Percentiles rank a stretch among this genome's conserved stretches.
Conservation (phyloP, 1,140 invertebrate species). For the Dinoponera quadriceps region DNA sequence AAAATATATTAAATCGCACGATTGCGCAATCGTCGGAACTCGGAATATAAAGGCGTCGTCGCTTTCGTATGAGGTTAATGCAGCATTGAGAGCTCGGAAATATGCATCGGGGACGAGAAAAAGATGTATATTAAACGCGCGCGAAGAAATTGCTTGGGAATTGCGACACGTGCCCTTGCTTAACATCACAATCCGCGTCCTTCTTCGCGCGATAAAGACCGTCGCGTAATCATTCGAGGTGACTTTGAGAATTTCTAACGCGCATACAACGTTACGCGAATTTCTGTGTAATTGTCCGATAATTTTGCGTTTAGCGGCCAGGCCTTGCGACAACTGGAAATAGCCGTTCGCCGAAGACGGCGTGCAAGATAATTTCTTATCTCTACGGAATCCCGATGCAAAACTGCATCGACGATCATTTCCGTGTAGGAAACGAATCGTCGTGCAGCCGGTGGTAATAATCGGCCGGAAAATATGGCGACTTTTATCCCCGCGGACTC, state of each 20-base stretch:
- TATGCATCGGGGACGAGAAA: no score
- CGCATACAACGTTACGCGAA: slow-evolving; percentile 12
- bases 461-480: slow-evolving; percentile 22
- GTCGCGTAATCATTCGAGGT: slow-evolving; percentile 16
- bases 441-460: not conserved
- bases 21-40: no score
- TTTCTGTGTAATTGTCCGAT: slow-evolving; percentile 14
- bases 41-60: no score
- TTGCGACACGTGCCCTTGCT: not conserved
- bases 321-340: not conserved
- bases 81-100: no score
- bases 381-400: not conserved
- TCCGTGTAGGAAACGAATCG: not conserved
- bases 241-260: slow-evolving; percentile 24
- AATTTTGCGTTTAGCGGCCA: slow-evolving; percentile 31
- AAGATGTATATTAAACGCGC: not conserved
- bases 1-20: no score
- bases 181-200: slow-evolving; percentile 5
- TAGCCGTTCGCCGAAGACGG: not conserved
- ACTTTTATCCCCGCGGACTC: slow-evolving; percentile 25
- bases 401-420: no score
- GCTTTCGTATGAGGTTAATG: no score
- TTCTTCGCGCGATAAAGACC: slow-evolving; percentile 10
- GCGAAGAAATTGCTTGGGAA: slow-evolving; percentile 4
- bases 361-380: slow-evolving; percentile 2